These are phyloP conservation scores for Sinocyclocheilus anshuiensis DNA, from an alignment of 2,113 vertebrate species.

Conservation along the genomic window DNA sequence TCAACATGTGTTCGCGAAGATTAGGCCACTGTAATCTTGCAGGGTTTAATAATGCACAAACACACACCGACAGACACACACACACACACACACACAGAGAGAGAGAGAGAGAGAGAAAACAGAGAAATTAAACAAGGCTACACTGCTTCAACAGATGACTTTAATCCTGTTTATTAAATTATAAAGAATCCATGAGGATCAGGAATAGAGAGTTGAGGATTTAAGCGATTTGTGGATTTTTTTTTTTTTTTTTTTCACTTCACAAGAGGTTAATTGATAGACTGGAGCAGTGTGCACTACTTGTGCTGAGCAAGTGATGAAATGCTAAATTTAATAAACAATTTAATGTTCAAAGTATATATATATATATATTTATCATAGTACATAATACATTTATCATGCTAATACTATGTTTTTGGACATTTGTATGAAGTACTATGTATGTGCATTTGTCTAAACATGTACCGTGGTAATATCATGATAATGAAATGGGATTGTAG, in stretches of 20 bases:
- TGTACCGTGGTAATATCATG: background rate
- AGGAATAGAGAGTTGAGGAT: conserved; percentile 80
- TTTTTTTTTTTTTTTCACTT: background rate
- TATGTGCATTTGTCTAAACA: background rate
- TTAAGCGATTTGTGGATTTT: conserved; percentile 76
- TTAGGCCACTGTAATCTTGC: conserved; percentile 83
- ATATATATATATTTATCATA: too few species aligned
- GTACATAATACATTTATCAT: too few species aligned
- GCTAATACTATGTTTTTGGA: too few species aligned
- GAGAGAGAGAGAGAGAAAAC: conserved; percentile 68
- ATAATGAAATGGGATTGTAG: conserved; percentile 74
- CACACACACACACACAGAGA: conserved; percentile 56
- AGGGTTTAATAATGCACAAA: conserved; percentile 74
- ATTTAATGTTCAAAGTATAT: background rate
- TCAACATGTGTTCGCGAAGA: conserved; percentile 87
- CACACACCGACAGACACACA: conserved; percentile 54
- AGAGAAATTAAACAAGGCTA: conserved; percentile 71
- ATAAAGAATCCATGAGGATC: conserved; percentile 87
- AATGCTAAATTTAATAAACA: too few species aligned
- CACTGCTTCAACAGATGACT: conserved; percentile 71
- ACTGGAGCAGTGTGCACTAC: too few species aligned
- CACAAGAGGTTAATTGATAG: too few species aligned
- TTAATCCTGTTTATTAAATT: conserved; percentile 87
- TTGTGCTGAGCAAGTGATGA: too few species aligned
- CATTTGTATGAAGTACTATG: background rate